Evolutionary conservation across 2,797 vertebrate genomes (phyloP).

Genomic region (Alfaro cultratus): DNA sequence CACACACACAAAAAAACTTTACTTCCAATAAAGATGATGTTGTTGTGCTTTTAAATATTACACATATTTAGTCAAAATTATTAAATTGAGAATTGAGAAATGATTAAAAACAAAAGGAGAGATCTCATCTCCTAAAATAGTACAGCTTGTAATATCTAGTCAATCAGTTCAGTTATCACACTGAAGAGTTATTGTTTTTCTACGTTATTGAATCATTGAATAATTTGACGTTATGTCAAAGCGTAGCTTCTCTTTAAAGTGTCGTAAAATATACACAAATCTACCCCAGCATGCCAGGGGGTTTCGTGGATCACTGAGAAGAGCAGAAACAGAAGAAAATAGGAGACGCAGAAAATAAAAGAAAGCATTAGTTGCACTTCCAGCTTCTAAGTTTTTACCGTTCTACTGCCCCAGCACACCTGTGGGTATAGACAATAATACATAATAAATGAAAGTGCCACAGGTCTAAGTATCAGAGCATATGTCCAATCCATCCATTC

Average conservation of each 20-base stretch:
- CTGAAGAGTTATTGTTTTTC: not conserved
- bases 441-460: not conserved
- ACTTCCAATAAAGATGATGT: slow-evolving; percentile 21
- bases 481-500: not conserved
- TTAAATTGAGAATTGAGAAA: not conserved
- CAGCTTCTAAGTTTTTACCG: slow-evolving; percentile 52
- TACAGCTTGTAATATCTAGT: not conserved
- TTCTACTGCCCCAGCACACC: slow-evolving; percentile 49
- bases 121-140: not conserved
- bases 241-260: slow-evolving; percentile 38
- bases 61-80: not conserved
- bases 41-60: not conserved
- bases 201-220: not conserved
- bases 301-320: slow-evolving; percentile 57
- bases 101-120: not conserved
- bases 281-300: slow-evolving; percentile 69
- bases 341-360: slow-evolving; percentile 69
- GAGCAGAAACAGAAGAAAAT: slow-evolving; percentile 69
- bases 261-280: slow-evolving; percentile 12
- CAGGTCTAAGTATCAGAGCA: not conserved
- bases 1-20: not conserved
- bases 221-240: not conserved
- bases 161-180: not conserved
- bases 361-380: slow-evolving; percentile 67
- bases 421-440: slow-evolving; percentile 29